Base-by-base conservation (phyloP, 2,797 vertebrate genomes). In the Anguilla megastoma region DNA sequence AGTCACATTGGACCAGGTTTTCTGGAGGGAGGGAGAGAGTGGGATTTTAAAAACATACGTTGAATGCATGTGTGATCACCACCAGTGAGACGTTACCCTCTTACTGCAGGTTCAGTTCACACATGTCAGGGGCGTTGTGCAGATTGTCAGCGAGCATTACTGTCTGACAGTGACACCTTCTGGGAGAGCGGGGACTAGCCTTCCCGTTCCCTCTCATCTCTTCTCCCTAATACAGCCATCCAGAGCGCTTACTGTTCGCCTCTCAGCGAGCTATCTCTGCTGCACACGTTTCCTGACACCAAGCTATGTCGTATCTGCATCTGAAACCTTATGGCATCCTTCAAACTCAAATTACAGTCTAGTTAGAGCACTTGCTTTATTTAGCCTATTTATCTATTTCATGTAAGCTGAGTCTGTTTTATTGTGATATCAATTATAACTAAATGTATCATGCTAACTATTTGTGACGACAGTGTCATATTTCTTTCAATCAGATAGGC, bases 101-200 rank as follows among this genome's bases (percentile, higher is more conserved):
- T 41, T 5, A 18, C 30, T 1, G 33, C 30, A 41, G 74, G 74
- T 18, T 41, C 36, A 76, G 33, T 18, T 76, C 74, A 76, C 33
- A 41, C 36, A 27, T 18, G 1, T 69, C 12, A 10, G 69, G 8
- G 33, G 16, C 33, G 74, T 9, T 76, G 45, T n/a, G 21, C 9
- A 6, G 33, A 45, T 41, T 45, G 14, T 79, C 33, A 45, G 74
- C 18, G 16, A 54, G 83, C 16, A 58, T 4, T 9, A 18, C 83
- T 85, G 52, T 85, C 18, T 84, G 36, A 93, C 48, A 87, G 90
- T 91, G 93, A 91, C 92, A 90, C 92, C 92, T 88, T 88, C 89
- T 93, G 94, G 93, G 88, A 41, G 87, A 89, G 27, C 12, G 7
- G 2, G 41, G 85, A 86, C 1, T 45, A 60, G 27, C 48, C 50